phyloP scores from a whole-genome alignment of 2,113 vertebrate genomes.

The Progne subis region DNA sequence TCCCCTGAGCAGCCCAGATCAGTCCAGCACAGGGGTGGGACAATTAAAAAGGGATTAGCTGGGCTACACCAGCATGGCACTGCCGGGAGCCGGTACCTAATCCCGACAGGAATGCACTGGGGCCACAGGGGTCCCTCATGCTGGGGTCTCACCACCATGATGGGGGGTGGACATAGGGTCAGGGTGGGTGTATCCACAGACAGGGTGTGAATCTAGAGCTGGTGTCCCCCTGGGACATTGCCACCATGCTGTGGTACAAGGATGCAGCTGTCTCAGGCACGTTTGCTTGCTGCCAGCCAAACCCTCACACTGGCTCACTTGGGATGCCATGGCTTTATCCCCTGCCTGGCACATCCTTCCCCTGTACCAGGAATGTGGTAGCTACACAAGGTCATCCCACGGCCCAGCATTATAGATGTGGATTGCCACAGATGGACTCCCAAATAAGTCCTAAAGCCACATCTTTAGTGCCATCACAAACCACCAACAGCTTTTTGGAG shows the following conservation, averaged over 20 bases:
- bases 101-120: neutral
- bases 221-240: rapidly evolving
- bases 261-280: neutral
- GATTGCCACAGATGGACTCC: neutral
- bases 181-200: neutral
- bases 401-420: neutral
- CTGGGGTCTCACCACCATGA: neutral
- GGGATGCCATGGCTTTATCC: neutral
- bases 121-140: neutral
- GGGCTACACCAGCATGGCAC: neutral
- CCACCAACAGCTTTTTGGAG: neutral
- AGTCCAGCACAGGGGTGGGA: neutral
- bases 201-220: neutral
- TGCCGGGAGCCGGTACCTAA: constrained; percentile 22
- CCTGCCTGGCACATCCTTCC: neutral
- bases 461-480: neutral
- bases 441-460: neutral
- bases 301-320: neutral
- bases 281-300: neutral
- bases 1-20: neutral
- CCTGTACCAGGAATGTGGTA: neutral
- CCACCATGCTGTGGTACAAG: rapidly evolving
- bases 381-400: neutral
- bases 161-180: neutral
- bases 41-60: constrained; percentile 47